Evolutionary conservation across 2,888 invertebrate species (phyloP).

Genomic region (Lithophane leautieri): DNA sequence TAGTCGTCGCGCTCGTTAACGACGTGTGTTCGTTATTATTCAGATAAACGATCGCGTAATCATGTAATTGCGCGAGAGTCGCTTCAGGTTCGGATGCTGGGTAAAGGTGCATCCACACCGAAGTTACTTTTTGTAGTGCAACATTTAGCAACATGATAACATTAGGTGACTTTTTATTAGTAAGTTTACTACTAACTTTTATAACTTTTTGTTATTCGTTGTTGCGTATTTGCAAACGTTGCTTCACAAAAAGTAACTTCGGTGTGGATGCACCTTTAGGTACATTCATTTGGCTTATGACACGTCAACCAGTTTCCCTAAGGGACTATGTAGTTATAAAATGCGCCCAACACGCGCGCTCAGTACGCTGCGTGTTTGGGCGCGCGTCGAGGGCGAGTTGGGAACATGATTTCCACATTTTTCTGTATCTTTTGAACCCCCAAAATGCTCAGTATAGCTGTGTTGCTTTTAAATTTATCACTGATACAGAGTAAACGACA

Average conservation of each 20-base stretch:
- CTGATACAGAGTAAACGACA: no score
- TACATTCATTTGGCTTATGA: background rate
- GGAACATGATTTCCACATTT: no score
- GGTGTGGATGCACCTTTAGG: background rate
- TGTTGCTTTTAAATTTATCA: no score
- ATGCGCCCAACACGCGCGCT: no score
- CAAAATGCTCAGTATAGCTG: no score
- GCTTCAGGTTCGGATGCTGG: background rate
- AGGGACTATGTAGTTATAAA: no score
- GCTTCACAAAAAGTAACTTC: background rate
- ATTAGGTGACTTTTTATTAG: background rate
- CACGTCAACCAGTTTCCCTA: no score
- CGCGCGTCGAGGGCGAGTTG: no score
- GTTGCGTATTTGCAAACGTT: background rate
- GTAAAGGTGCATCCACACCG: no score
- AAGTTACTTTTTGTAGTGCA: background rate
- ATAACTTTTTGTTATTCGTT: background rate
- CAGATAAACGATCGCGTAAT: background rate
- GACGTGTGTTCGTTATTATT: background rate
- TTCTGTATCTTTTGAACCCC: no score
- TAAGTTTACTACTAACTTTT: background rate
- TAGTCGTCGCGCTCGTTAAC: background rate
- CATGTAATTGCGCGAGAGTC: no score
- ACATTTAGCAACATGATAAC: background rate
- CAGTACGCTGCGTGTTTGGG: no score